Percentiles rank a stretch among this genome's conserved stretches.
These are phyloP conservation scores for Cydia amplana DNA, from an alignment of 1,140 invertebrate species.

Conservation along the genomic window DNA sequence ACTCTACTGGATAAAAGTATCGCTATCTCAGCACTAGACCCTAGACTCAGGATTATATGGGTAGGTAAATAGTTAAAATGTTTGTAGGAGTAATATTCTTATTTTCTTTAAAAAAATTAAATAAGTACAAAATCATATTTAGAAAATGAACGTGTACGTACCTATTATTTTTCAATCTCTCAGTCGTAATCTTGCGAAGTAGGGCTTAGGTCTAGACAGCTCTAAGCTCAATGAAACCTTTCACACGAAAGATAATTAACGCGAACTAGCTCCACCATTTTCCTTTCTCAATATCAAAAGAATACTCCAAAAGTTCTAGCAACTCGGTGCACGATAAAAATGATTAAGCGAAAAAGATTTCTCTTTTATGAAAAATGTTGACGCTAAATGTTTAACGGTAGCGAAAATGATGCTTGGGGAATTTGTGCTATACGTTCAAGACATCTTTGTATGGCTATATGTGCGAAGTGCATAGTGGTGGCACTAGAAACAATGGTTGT, in stretches of 20 bases:
- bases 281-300: constrained; percentile 1
- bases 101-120: not conserved
- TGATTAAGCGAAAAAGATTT: constrained; percentile 21
- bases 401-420: not conserved
- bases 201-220: constrained; percentile 12
- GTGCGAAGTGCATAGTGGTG: too few species aligned
- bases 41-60: too few species aligned
- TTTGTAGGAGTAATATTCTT: not conserved
- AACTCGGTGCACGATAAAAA: constrained; percentile 6
- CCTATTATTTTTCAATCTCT: not conserved
- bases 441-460: too few species aligned
- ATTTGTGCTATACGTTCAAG: too few species aligned
- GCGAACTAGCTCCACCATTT: constrained; percentile 3
- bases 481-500: too few species aligned
- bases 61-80: too few species aligned
- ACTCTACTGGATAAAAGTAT: too few species aligned
- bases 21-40: too few species aligned
- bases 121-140: not conserved
- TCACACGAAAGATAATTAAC: constrained; percentile 17
- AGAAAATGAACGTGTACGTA: not conserved
- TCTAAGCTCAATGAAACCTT: constrained; percentile 19
- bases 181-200: not conserved
- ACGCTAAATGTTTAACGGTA: not conserved
- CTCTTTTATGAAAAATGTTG: constrained; percentile 14
- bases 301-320: constrained; percentile 15